Conservation (phyloP, 2,888 invertebrate genomes). For the Platycnemis pennipes region DNA sequence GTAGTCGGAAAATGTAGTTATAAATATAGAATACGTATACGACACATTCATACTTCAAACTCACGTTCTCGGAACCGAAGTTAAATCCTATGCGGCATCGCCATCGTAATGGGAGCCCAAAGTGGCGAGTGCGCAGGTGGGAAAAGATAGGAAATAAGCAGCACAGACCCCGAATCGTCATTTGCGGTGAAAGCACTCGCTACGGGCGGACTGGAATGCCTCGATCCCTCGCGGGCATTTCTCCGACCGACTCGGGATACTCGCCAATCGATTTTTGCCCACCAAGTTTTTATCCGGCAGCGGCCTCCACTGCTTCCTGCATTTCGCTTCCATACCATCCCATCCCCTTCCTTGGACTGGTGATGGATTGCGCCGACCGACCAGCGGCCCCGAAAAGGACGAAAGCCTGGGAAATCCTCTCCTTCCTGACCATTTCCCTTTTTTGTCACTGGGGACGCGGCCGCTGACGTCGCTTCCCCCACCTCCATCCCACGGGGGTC, state of each 20-base stretch:
- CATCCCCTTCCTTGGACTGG: background rate
- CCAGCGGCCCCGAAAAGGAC: background rate
- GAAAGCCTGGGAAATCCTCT: conserved; percentile 7
- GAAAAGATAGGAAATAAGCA: background rate
- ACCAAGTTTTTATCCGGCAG: background rate
- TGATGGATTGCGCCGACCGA: background rate
- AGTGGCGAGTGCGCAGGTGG: background rate
- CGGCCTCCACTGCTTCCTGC: background rate
- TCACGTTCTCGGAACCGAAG: too few species aligned
- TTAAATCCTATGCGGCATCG: background rate
- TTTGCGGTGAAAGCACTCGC: conserved; percentile 8
- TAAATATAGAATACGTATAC: too few species aligned
- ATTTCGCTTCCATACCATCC: background rate
- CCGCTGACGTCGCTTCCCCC: background rate
- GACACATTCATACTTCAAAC: too few species aligned
- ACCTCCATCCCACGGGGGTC: background rate
- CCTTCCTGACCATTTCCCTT: background rate
- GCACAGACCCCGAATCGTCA: background rate
- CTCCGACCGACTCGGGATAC: background rate
- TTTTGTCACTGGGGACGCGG: background rate
- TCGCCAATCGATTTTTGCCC: background rate
- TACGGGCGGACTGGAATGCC: background rate
- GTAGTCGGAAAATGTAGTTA: too few species aligned
- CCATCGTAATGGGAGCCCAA: background rate
- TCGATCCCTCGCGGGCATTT: background rate